phyloP scores from a whole-genome alignment of 2,113 vertebrate genomes.

The Crotalus viridis region DNA sequence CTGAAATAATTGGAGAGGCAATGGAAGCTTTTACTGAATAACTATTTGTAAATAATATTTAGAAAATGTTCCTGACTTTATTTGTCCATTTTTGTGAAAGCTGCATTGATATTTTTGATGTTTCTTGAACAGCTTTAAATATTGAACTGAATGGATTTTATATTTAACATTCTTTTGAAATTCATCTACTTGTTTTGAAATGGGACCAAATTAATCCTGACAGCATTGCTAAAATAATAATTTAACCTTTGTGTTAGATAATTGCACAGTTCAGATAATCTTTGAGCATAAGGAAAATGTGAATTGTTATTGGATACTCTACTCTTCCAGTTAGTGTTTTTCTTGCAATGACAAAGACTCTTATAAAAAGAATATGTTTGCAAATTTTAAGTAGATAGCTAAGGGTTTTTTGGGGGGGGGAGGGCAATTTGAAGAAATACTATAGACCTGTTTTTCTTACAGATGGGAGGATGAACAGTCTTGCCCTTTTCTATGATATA shows the following conservation, averaged over 20 bases:
- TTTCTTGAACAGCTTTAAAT: neutral
- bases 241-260: neutral
- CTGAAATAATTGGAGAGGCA: neutral
- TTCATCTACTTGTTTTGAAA: neutral
- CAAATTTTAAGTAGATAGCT: neutral
- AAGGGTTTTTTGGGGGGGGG: neutral
- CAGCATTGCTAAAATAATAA: neutral
- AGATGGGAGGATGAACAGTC: neutral
- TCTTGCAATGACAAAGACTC: neutral
- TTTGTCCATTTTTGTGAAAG: neutral
- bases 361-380: neutral
- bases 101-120: neutral
- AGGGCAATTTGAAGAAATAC: neutral
- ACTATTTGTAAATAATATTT: neutral
- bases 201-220: neutral
- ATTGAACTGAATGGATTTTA: neutral
- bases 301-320: neutral
- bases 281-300: neutral
- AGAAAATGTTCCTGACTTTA: neutral
- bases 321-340: neutral
- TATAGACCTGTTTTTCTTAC: neutral
- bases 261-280: neutral
- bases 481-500: neutral
- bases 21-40: neutral
- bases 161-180: neutral